Conservation (phyloP, 2,797 vertebrate species). For the Morus bassanus region DNA sequence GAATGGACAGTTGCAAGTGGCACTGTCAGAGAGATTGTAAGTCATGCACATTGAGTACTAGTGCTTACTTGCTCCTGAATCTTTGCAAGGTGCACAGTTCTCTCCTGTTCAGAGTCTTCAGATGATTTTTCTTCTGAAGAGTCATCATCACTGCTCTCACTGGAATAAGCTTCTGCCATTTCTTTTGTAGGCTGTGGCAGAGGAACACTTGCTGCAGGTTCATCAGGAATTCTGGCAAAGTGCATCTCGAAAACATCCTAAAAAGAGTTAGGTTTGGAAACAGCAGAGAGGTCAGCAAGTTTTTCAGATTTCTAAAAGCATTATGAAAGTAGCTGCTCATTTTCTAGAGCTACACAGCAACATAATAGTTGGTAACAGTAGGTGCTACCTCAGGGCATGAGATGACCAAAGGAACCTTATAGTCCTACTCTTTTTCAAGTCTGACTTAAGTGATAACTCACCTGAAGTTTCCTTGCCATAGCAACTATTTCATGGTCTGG, state of each 20-base stretch:
- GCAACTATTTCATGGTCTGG: conserved; percentile 85
- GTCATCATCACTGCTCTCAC: conserved; percentile 68
- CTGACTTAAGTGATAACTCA: conserved; percentile 43
- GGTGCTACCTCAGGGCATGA: background rate
- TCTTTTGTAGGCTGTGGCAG: background rate
- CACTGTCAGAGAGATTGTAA: background rate
- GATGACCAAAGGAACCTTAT: background rate
- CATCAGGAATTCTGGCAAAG: conserved; percentile 84
- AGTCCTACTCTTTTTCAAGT: background rate
- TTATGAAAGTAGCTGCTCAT: background rate
- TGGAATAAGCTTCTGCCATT: background rate
- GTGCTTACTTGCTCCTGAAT: conserved; percentile 84
- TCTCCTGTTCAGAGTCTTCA: conserved; percentile 75
- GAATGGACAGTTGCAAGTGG: background rate
- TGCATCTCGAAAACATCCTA: conserved; percentile 92
- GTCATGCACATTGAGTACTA: background rate
- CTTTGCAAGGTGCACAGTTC: conserved; percentile 68
- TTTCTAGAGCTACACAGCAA: background rate
- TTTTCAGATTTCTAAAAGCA: background rate
- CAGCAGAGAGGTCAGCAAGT: background rate
- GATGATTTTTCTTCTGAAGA: conserved; percentile 79
- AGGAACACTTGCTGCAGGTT: conserved; percentile 44
- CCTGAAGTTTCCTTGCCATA: conserved; percentile 93
- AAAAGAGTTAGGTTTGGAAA: background rate
- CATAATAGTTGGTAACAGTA: background rate